Evolutionary conservation across 2,797 vertebrate genomes (phyloP).

Genomic region (Rachycentron canadum): DNA sequence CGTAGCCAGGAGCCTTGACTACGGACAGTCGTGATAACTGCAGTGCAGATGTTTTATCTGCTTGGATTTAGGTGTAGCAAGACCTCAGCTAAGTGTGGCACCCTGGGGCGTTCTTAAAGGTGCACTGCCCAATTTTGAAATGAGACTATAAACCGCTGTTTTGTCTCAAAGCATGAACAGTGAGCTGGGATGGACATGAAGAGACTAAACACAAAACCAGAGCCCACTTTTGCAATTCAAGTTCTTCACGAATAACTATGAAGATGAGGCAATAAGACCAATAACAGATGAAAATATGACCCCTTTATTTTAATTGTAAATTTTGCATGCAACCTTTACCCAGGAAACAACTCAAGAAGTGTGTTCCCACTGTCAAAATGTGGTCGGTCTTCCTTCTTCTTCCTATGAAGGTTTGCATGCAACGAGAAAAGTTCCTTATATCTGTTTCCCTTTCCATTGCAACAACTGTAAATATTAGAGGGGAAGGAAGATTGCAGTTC

Average conservation of each 20-base stretch:
- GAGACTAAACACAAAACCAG: not conserved
- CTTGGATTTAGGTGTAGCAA: too few relatives aligned
- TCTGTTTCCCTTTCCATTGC: not conserved
- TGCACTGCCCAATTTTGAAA: not conserved
- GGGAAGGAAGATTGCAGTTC: not conserved
- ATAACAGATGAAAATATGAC: too few relatives aligned
- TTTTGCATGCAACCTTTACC: too few relatives aligned
- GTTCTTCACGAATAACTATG: too few relatives aligned
- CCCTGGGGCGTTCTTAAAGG: not conserved
- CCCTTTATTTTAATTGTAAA: too few relatives aligned
- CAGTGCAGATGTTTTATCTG: too few relatives aligned
- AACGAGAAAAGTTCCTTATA: not conserved
- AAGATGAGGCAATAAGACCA: too few relatives aligned
- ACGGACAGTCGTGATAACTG: slow-evolving; percentile 6
- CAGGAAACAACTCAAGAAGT: too few relatives aligned
- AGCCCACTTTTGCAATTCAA: not conserved
- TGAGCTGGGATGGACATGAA: not conserved
- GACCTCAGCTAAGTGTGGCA: not conserved
- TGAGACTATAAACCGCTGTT: not conserved
- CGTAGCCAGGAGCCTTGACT: not conserved
- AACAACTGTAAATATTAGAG: not conserved
- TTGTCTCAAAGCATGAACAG: not conserved
- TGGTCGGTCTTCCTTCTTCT: too few relatives aligned
- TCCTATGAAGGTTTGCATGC: too few relatives aligned
- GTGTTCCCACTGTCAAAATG: too few relatives aligned